Evolutionary conservation across 1,140 invertebrate genomes (phyloP), one percentile per base, ranked within the genome.

Genomic region (Pissodes strobi): DNA sequence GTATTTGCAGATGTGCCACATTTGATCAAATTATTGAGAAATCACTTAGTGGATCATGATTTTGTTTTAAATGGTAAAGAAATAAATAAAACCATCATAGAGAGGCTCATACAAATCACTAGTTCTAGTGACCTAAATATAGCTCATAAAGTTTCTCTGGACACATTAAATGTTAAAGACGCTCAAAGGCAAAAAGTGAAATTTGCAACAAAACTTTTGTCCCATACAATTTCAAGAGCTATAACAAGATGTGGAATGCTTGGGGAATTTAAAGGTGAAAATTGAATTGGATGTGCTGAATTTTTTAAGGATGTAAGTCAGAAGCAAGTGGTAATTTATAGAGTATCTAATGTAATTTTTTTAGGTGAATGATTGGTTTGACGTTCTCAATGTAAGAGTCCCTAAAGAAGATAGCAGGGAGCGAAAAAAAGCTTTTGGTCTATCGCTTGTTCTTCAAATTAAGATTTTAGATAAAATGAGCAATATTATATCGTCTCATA

Each of bases 1-100:
- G 60, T 69, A 10, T 74, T 74, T 66, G 55, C 67, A 13, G 71
- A 72, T 63, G 66, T 58, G 38, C 72, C 69, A 21, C 66, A 74
- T 61, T 22, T 72, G 15, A 30, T 73, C 34, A 73, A 72, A 66
- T 56, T 73, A 18, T 19, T 71, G 22, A 49, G 69, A 57, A 72
- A 72, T 59, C 41, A 68, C 49, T 64, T 73, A 49, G 30, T 73
- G 5, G 68, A 73, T 51, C n/a, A 60, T 25, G 68, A 70, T 30
- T 66, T 73, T 45, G 43, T 67, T 34, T 2, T 63, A 37, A 51
- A 66, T 51, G 57, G 25, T 13, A 61, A 23, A 27, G 57, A 60
- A 53, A 66, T 66, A 2, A 61, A 60, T 41, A 66, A n/a, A n/a
- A 61, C 17, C 6, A 62, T 64, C n/a, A 30, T 71, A 6, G 57